These are phyloP conservation scores for Prietella phreatophila DNA, from an alignment of 2,113 vertebrate genomes.

Conservation along the genomic window DNA sequence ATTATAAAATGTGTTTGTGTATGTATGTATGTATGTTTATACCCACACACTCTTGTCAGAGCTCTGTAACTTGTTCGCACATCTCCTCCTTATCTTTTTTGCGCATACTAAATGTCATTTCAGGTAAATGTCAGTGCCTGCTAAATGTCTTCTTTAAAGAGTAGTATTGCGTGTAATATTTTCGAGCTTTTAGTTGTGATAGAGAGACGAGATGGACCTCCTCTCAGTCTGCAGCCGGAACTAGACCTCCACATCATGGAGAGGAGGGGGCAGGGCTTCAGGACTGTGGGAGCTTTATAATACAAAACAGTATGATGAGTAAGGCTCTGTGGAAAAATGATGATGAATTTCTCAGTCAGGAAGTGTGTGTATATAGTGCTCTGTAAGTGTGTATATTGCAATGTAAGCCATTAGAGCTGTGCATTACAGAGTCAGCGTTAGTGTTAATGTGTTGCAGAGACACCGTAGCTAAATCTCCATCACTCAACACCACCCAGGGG, in stretches of 20 bases:
- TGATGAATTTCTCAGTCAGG: background rate
- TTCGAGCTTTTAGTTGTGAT: constrained; percentile 10
- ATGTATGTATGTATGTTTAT: too few species aligned
- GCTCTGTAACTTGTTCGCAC: background rate
- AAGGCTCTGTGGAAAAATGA: background rate
- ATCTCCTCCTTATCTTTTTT: background rate
- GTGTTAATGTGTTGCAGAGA: background rate
- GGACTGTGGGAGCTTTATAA: background rate
- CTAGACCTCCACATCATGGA: background rate
- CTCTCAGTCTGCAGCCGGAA: background rate
- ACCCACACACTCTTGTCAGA: background rate
- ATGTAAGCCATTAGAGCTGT: background rate
- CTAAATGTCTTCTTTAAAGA: constrained; percentile 3
- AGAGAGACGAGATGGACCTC: background rate
- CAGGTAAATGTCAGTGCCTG: background rate
- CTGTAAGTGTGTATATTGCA: background rate
- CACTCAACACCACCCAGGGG: background rate
- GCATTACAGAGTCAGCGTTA: background rate
- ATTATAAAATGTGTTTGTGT: too few species aligned
- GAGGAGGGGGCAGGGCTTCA: background rate
- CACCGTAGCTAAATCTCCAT: background rate
- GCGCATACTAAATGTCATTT: background rate
- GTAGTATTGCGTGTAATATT: background rate
- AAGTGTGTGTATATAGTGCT: background rate
- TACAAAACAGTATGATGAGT: background rate